Conservation (phyloP, 2,113 vertebrate genomes). For the Periophthalmus modestus region DNA sequence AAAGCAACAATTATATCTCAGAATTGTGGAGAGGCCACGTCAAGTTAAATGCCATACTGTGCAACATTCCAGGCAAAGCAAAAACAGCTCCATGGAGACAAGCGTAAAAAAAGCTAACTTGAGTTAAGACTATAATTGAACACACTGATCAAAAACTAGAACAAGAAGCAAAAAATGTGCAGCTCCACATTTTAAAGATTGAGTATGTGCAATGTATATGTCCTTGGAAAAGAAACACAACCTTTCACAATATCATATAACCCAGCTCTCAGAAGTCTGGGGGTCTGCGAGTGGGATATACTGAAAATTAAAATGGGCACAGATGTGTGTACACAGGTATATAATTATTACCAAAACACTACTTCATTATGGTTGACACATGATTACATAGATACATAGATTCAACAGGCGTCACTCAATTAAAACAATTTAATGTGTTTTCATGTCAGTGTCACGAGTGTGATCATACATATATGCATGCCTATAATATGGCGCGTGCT, state of each 20-base stretch:
- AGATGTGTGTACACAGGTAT: background rate
- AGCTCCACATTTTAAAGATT: no score
- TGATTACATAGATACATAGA: constrained; percentile 16
- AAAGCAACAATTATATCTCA: no score
- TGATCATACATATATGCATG: constrained; percentile 10
- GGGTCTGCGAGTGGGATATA: background rate
- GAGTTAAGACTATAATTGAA: no score
- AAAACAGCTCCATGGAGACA: no score
- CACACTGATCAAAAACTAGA: no score
- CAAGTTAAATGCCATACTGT: no score
- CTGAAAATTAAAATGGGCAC: background rate
- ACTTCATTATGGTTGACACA: constrained; percentile 5
- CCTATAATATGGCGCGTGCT: constrained; percentile 21
- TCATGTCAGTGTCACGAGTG: background rate
- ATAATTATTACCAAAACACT: constrained; percentile 10
- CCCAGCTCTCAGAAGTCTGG: background rate
- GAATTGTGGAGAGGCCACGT: no score
- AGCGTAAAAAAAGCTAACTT: no score
- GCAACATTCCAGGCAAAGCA: no score
- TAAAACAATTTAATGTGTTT: background rate
- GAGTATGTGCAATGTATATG: no score
- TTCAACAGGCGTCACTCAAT: constrained; percentile 15
- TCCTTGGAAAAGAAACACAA: no score
- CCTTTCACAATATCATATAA: background rate
- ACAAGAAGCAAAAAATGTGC: no score